Base-by-base conservation (phyloP, 35 echinoderm and acorn worm genomes). In the Stichopus chloronotus region DNA sequence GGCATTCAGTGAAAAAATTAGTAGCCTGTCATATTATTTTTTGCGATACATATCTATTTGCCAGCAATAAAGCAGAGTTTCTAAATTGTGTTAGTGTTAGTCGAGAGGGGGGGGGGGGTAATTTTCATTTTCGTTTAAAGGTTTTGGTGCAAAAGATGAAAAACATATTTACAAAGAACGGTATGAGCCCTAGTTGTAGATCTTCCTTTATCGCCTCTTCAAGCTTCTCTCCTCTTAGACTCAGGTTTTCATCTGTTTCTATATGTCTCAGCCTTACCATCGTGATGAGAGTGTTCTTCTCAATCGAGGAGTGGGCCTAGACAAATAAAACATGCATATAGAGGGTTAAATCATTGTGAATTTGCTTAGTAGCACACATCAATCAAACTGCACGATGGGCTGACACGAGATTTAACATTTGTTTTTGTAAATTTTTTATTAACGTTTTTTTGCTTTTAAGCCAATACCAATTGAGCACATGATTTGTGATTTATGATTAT, bases 231-330 rank as follows among this genome's bases (percentile, higher is more conserved):
- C 95, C 97, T 30, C 97, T 92, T 72, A 99, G 85, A 92, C 93
- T 94, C 22, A 96, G 83, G 17, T 93, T 57, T 10, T 95, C 88
- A 91, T 99, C 97, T 9, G 93, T 94, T 78, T 72, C 93, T 59
- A 99, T 56, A 25, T 91, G 92, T 57, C 94, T 87, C 55, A 99
- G 87, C 63, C 92, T 92, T n/a, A 99, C 95, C 92, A 99, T 94
- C 8, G 97, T 77, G 8, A 99, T 95, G 9, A 96, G 25, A 16
- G 76, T 78, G 53, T 96, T 94, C 92, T 99, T 99, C 71, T 99
- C 97, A 14, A 99, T 78, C 6, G 97, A 99, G 7, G 97, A 99
- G 82, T 99, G 97, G 3, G 97, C 97, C 97, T 99, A 78, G 17
- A 77, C 16, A 78, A 52, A 83, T 0, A 5, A 61, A 86, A 84